These are phyloP conservation scores for Candoia aspera DNA, from an alignment of 2,113 vertebrate genomes.

Conservation along the genomic window DNA sequence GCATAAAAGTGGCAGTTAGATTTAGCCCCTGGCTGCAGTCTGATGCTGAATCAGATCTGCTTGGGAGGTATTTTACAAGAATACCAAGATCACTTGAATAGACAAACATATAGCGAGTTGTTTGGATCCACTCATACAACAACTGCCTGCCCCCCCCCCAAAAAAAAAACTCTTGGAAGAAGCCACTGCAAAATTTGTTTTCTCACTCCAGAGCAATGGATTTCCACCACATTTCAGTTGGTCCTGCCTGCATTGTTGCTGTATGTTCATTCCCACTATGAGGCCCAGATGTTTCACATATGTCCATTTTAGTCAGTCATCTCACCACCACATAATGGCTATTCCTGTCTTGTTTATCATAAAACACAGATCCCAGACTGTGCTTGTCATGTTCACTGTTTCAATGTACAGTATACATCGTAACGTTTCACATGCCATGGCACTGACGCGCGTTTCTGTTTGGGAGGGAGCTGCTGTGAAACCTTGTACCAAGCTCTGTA, in stretches of 20 bases:
- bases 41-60: neutral
- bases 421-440: no score
- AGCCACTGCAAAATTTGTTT: neutral
- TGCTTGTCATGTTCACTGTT: no score
- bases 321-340: neutral
- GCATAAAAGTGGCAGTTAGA: neutral
- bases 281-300: neutral
- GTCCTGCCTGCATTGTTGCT: neutral
- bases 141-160: rapidly evolving
- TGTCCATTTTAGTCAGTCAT: neutral
- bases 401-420: no score
- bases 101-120: neutral
- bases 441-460: no score
- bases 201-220: no score
- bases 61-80: neutral
- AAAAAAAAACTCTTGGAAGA: neutral
- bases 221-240: neutral
- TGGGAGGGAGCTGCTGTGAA: no score
- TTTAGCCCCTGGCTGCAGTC: neutral
- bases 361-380: neutral
- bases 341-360: neutral
- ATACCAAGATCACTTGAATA: neutral
- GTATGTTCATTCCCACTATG: no score
- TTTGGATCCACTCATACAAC: neutral
- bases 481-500: no score